phyloP scores from a whole-genome alignment of 2,888 invertebrate species.

The Drosophila leonis region DNA sequence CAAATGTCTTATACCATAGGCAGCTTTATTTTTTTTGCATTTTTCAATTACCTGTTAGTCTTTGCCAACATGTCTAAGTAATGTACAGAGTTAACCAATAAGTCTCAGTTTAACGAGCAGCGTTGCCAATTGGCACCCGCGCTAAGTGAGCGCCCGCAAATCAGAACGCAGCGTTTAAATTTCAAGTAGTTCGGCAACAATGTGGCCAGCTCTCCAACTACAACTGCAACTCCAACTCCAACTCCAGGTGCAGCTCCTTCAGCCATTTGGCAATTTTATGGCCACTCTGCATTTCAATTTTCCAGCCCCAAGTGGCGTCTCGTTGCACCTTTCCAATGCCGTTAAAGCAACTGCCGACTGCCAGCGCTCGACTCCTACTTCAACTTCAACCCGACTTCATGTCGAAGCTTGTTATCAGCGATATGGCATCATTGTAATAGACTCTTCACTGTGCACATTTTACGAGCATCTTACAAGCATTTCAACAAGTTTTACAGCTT shows the following conservation, averaged over 20 bases:
- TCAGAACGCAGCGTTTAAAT: slow-evolving; percentile 18
- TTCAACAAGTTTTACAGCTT: slow-evolving; percentile 82
- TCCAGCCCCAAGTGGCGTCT: slow-evolving; percentile 36
- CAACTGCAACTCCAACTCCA: neutral
- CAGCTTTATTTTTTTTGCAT: neutral
- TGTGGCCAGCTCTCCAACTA: slow-evolving; percentile 42
- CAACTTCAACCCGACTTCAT: slow-evolving; percentile 21
- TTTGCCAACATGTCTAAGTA: neutral
- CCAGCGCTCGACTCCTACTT: slow-evolving; percentile 11
- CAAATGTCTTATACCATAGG: too few species aligned
- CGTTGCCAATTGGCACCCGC: slow-evolving; percentile 31
- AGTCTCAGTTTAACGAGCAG: slow-evolving; percentile 24
- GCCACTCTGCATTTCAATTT: slow-evolving; percentile 62
- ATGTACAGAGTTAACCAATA: slow-evolving; percentile 4
- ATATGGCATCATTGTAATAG: slow-evolving; percentile 77
- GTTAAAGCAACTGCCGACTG: slow-evolving; percentile 31
- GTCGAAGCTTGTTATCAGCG: slow-evolving; percentile 60
- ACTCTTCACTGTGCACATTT: slow-evolving; percentile 73
- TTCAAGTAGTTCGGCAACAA: slow-evolving; percentile 55
- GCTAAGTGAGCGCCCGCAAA: slow-evolving; percentile 36
- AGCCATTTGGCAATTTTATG: slow-evolving; percentile 66
- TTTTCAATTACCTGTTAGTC: neutral
- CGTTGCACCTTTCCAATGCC: slow-evolving; percentile 58
- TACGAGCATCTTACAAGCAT: slow-evolving; percentile 75
- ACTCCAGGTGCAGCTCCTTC: neutral